phyloP scores from a whole-genome alignment of 2,113 vertebrate species.

The Clinocottus analis region DNA sequence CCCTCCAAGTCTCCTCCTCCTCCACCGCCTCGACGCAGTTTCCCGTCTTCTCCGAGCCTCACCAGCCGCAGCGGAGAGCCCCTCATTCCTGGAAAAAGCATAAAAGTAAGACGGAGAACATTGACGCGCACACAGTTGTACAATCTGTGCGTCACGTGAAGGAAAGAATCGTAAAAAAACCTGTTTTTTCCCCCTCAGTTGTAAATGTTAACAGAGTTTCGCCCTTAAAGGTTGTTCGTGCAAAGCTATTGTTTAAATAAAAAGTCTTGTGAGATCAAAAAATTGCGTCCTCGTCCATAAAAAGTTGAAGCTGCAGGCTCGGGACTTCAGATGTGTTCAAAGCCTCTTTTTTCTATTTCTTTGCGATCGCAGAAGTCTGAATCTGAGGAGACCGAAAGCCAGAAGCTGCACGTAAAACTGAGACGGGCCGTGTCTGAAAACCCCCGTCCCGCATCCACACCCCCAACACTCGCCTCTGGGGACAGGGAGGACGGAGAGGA shows the following conservation, averaged over 20 bases:
- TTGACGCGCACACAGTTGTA: neutral
- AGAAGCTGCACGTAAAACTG: slow-evolving; percentile 94
- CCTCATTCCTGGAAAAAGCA: slow-evolving; percentile 91
- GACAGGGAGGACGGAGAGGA: slow-evolving; percentile 89
- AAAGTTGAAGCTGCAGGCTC: neutral
- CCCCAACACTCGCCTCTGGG: slow-evolving; percentile 89
- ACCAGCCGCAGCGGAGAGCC: slow-evolving; percentile 94
- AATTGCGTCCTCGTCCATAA: neutral
- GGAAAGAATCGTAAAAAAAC: too few relatives aligned
- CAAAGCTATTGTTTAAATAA: neutral
- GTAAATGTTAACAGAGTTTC: neutral
- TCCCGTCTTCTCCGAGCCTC: slow-evolving; percentile 93
- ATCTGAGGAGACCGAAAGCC: slow-evolving; percentile 91
- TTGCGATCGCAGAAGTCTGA: slow-evolving; percentile 87
- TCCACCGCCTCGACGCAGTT: slow-evolving; percentile 93
- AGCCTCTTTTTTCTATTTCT: neutral
- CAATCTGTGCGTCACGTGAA: neutral
- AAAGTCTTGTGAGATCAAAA: neutral
- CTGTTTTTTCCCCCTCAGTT: neutral
- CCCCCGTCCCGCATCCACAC: slow-evolving; percentile 92
- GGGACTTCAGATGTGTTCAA: neutral
- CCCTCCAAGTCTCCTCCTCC: slow-evolving; percentile 97
- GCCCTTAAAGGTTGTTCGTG: neutral
- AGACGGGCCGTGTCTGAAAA: slow-evolving; percentile 91
- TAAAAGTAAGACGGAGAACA: slow-evolving; percentile 75